Percentiles rank a stretch among this genome's conserved stretches.
These are phyloP conservation scores for Spermophilus dauricus DNA, from an alignment of 2,113 vertebrate species.

Conservation along the genomic window DNA sequence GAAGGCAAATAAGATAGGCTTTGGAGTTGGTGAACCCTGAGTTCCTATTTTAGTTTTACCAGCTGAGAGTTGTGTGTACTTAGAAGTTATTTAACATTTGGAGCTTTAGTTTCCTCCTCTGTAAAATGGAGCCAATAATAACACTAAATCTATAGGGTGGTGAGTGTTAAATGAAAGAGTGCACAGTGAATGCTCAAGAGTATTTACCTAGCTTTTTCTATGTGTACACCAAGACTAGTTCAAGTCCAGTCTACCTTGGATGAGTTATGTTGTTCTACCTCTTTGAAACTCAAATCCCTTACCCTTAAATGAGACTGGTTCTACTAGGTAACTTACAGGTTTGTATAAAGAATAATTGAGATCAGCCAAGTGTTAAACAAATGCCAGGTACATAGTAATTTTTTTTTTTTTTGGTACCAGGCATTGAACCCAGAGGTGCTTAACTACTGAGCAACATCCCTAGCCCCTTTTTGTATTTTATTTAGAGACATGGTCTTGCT, in stretches of 20 bases:
- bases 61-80: neutral
- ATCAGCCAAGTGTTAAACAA: neutral
- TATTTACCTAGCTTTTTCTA: slow-evolving; percentile 15
- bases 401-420: too few species aligned
- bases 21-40: neutral
- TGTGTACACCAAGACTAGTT: neutral
- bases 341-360: slow-evolving; percentile 28
- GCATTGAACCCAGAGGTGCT: too few species aligned
- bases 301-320: neutral
- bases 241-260: neutral
- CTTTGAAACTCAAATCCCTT: neutral
- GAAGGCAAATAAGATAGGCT: neutral
- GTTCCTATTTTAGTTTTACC: neutral
- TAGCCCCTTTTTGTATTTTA: too few species aligned
- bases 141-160: neutral
- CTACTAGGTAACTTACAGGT: neutral
- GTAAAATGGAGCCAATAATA: neutral
- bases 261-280: neutral
- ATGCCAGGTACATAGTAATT: neutral
- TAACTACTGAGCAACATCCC: too few species aligned
- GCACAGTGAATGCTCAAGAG: neutral
- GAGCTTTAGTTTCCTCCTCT: slow-evolving; percentile 10
- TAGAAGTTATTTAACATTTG: slow-evolving; percentile 12
- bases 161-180: neutral
- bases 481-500: too few species aligned